These are phyloP conservation scores for Coptodon rendalli DNA, from an alignment of 2,113 vertebrate species.

Conservation along the genomic window DNA sequence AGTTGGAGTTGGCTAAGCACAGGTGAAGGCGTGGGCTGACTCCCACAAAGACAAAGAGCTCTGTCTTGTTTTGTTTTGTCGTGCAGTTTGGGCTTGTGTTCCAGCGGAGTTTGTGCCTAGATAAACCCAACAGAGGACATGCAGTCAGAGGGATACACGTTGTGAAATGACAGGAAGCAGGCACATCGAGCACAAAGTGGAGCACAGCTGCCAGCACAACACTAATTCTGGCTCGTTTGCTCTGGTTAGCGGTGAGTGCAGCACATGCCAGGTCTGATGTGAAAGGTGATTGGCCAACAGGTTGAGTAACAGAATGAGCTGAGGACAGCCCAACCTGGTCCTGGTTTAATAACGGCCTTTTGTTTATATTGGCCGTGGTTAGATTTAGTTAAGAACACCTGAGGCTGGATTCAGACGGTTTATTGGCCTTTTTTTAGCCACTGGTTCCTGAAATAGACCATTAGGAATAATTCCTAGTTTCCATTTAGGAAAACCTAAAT, in stretches of 20 bases:
- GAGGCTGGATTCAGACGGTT: background rate
- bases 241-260: fast-evolving
- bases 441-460: fast-evolving
- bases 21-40: background rate
- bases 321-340: background rate
- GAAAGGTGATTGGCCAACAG: fast-evolving
- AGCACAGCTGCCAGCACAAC: fast-evolving
- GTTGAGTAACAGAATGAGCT: fast-evolving
- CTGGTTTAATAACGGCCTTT: background rate
- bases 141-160: background rate
- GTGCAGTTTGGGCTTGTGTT: background rate
- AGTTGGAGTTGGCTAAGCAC: fast-evolving
- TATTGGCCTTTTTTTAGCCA: background rate
- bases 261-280: background rate
- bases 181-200: background rate
- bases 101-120: fast-evolving
- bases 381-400: background rate
- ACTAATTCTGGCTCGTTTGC: background rate
- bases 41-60: too few species aligned
- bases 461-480: background rate
- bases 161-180: background rate
- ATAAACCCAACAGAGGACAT: background rate
- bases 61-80: background rate
- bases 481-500: background rate
- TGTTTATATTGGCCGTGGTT: fast-evolving